These are phyloP conservation scores for Drosophila cyrtoloma DNA, from an alignment of 2,888 invertebrate species.

Conservation along the genomic window DNA sequence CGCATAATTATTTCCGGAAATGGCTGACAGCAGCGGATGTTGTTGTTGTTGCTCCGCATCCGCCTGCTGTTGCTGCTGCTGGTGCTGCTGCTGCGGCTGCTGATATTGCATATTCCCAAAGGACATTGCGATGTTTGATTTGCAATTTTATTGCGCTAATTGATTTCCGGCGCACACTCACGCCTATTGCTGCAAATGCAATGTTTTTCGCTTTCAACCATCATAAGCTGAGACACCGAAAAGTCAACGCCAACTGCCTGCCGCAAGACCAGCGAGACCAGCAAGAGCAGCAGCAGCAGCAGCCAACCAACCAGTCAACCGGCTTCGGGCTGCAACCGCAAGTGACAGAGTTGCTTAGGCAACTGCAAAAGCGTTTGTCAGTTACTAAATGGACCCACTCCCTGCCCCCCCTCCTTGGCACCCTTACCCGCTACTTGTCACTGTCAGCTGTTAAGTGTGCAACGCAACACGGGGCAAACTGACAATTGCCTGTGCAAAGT, in stretches of 20 bases:
- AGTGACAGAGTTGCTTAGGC: conserved; percentile 73
- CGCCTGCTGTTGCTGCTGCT: conserved; percentile 14
- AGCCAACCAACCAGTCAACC: conserved; percentile 11
- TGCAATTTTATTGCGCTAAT: conserved; percentile 75
- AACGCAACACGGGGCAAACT: conserved; percentile 42
- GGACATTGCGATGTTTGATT: conserved; percentile 66
- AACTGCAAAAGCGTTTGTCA: conserved; percentile 57
- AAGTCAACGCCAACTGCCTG: conserved; percentile 23
- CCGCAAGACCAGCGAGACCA: neutral
- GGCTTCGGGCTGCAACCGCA: conserved; percentile 58
- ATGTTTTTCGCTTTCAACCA: conserved; percentile 3
- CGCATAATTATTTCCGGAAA: conserved; percentile 76
- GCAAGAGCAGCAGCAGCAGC: conserved; percentile 2
- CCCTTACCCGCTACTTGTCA: conserved; percentile 4
- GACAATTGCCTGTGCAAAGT: conserved; percentile 77
- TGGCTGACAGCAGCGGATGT: conserved; percentile 74
- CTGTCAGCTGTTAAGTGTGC: conserved; percentile 42
- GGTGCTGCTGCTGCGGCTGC: conserved; percentile 27
- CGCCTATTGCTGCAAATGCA: conserved; percentile 2
- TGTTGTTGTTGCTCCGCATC: conserved; percentile 39
- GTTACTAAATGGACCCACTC: conserved; percentile 57
- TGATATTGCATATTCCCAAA: conserved; percentile 64
- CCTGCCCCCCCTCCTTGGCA: neutral
- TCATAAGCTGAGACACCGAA: conserved; percentile 16
- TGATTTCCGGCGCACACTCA: conserved; percentile 60